These are phyloP conservation scores for Leptosomus discolor DNA, from an alignment of 2,113 vertebrate genomes.

Conservation along the genomic window DNA sequence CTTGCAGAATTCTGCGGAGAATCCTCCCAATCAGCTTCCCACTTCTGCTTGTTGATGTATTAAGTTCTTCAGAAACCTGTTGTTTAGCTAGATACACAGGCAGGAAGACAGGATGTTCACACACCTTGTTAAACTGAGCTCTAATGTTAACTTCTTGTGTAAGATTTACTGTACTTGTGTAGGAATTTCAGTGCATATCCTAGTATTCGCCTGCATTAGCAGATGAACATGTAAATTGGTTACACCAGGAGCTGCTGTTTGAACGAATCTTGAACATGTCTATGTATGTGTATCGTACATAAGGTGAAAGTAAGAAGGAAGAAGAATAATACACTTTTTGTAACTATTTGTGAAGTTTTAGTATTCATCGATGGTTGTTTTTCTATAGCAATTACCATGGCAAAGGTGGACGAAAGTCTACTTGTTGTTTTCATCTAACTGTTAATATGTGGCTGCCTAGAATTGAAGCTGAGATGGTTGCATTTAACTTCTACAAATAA, in stretches of 20 bases:
- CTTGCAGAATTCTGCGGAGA: background rate
- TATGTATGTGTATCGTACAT: accelerated
- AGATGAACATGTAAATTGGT: background rate
- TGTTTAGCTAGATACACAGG: background rate
- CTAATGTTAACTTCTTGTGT: background rate
- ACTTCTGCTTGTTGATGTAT: background rate
- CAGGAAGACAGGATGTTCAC: background rate
- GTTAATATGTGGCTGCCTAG: background rate
- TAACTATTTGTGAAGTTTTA: background rate
- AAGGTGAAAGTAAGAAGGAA: background rate
- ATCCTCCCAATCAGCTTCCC: background rate
- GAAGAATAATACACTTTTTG: background rate
- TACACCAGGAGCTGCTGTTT: background rate
- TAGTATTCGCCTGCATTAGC: background rate
- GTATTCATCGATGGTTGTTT: background rate
- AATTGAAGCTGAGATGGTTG: background rate
- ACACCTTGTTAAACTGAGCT: background rate
- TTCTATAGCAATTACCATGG: background rate
- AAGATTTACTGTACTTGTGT: background rate
- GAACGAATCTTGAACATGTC: background rate
- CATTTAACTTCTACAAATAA: background rate
- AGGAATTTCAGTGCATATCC: background rate
- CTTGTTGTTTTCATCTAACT: background rate
- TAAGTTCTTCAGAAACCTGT: background rate
- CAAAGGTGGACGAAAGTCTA: background rate